phyloP scores from a whole-genome alignment of 2,113 vertebrate species.

The Actenoides hombroni region DNA sequence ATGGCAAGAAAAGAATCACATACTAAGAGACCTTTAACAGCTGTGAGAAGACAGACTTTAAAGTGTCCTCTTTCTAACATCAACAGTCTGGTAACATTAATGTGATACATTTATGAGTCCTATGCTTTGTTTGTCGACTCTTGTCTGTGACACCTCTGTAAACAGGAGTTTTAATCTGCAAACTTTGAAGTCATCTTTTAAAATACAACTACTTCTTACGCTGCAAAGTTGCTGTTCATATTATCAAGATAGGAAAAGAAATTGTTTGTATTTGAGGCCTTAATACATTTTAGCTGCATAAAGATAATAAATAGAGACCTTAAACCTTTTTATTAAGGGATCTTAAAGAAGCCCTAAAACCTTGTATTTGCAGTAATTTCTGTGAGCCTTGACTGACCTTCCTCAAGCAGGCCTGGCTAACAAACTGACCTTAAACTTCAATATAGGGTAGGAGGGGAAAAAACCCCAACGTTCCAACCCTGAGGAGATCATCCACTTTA shows the following conservation, averaged over 20 bases:
- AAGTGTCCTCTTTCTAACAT: background rate
- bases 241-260: background rate
- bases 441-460: background rate
- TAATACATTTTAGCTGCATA: background rate
- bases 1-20: background rate
- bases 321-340: too few relatives aligned
- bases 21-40: background rate
- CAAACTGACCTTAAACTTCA: background rate
- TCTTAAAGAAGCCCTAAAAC: background rate
- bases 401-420: background rate
- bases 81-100: background rate
- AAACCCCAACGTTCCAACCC: background rate
- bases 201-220: background rate
- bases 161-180: background rate
- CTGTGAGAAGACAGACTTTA: background rate
- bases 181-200: background rate
- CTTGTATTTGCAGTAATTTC: background rate
- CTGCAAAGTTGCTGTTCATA: background rate
- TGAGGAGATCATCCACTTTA: background rate
- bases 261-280: background rate
- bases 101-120: background rate
- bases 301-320: background rate
- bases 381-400: background rate
- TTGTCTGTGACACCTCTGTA: background rate
- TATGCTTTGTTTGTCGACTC: background rate